phyloP scores from a whole-genome alignment of 1,140 invertebrate genomes.

The Drosophila sturtevanti region DNA sequence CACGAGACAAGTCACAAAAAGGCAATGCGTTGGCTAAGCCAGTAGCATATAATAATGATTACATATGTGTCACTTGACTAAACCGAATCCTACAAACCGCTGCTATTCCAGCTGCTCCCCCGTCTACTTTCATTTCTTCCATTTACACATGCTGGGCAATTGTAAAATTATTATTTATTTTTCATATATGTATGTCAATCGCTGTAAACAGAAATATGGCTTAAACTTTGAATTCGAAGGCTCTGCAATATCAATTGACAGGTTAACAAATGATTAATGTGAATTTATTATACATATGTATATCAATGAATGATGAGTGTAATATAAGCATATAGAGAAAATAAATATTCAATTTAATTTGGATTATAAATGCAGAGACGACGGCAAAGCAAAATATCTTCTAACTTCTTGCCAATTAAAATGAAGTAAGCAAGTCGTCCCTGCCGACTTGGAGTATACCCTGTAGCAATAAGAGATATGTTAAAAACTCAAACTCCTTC shows the following conservation, averaged over 20 bases:
- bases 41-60: conserved; percentile 51
- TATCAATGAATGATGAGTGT: no score
- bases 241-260: neutral
- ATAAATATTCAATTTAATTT: no score
- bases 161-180: neutral
- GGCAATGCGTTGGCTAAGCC: conserved; percentile 29
- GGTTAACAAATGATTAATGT: neutral
- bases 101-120: neutral
- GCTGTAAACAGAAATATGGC: neutral
- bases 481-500: no score
- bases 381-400: no score
- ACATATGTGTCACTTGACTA: conserved; percentile 55
- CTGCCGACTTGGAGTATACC: no score
- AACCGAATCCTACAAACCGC: conserved; percentile 6
- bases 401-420: no score
- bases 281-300: neutral
- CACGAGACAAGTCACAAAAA: conserved; percentile 25
- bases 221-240: neutral
- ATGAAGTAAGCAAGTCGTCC: no score
- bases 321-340: no score
- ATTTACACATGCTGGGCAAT: conserved; percentile 6
- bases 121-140: neutral
- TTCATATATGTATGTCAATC: neutral
- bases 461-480: no score
- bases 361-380: no score